Evolutionary conservation across 2,113 vertebrate genomes (phyloP), one percentile per base, ranked within the genome.

Genomic region (Sturnira hondurensis): DNA sequence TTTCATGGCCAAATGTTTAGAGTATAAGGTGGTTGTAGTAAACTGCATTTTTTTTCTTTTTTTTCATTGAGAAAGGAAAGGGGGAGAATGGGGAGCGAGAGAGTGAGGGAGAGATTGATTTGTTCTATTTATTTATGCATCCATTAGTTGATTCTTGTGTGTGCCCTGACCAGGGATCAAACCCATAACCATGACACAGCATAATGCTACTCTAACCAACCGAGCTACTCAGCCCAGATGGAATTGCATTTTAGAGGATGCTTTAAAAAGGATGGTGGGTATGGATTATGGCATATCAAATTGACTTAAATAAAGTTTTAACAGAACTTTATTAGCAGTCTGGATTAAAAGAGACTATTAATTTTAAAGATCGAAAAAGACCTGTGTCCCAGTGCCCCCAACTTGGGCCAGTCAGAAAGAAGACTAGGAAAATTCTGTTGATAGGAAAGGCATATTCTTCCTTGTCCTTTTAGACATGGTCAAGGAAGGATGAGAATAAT

Each of bases 301-400:
- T 92, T 93, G 33, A 80, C 81, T 96, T 13, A n/a, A 77, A 67
- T 76, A 93, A 88, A 89, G 45, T 33, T 87, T 96, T 89, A 93
- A 80, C 41, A 91, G 78, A 89, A 61, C 47, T 91, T 56, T 91
- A 78, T 68, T 96, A 94, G 7, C 31, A 89, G 91, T 92, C 43
- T 95, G 47, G 15, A 76, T 92, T 89, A 65, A 82, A 73, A 81
- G 56, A 80, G 41, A 68, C 61, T 91, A 31, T 85, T 50, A 83
- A 13, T 56, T 52, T 56, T 82, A 24, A 87, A 92, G 63, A 83
- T 9, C 54, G 74, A 91, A 78, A 86, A 92, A 52, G 52, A 76
- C 38, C 52, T 71, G 13, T 41, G 15, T n/a, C 33, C 26, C 9
- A 58, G 16, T 61, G 16, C 38, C 31, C 14, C 16, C 28, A 31